A percentile compares a stretch with the other conserved stretches of the same genome.
These are phyloP conservation scores for Mus caroli DNA, from an alignment of 2,797 vertebrate species.

Conservation along the genomic window DNA sequence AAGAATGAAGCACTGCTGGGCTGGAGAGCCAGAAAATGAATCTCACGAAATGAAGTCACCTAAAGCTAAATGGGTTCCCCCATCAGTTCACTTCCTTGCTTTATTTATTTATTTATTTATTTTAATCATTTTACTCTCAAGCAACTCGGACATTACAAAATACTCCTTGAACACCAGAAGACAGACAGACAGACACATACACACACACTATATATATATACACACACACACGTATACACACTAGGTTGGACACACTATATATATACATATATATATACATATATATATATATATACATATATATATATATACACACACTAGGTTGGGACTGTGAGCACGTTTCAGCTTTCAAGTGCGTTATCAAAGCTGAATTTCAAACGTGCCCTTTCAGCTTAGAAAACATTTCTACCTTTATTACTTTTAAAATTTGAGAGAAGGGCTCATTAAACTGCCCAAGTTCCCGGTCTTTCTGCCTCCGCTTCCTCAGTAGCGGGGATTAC, in stretches of 20 bases:
- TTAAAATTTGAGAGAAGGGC: background rate
- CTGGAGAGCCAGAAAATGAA: background rate
- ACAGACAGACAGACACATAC: slow-evolving; percentile 19
- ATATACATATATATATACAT: too few species aligned
- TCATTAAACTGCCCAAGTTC: background rate
- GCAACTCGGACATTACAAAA: background rate
- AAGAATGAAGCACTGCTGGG: background rate
- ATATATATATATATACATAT: too few species aligned
- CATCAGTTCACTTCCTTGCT: too few species aligned
- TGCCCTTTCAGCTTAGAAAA: background rate
- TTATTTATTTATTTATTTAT: too few species aligned
- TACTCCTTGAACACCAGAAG: background rate
- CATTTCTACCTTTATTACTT: background rate
- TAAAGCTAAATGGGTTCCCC: slow-evolving; percentile 2
- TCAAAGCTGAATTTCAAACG: slow-evolving; percentile 88
- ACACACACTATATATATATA: too few species aligned
- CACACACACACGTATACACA: too few species aligned
- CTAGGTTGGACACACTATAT: too few species aligned
- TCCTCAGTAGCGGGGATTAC: background rate
- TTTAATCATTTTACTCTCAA: background rate
- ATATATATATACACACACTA: too few species aligned
- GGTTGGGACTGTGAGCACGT: slow-evolving; percentile 28
- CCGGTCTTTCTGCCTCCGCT: background rate
- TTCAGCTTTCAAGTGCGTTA: slow-evolving; percentile 84
- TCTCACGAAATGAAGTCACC: slow-evolving; percentile 27